A percentile compares a stretch with the other conserved stretches of the same genome.
These are phyloP conservation scores for Schizopygopsis malacanthus DNA, from an alignment of 2,797 vertebrate genomes.

Conservation along the genomic window DNA sequence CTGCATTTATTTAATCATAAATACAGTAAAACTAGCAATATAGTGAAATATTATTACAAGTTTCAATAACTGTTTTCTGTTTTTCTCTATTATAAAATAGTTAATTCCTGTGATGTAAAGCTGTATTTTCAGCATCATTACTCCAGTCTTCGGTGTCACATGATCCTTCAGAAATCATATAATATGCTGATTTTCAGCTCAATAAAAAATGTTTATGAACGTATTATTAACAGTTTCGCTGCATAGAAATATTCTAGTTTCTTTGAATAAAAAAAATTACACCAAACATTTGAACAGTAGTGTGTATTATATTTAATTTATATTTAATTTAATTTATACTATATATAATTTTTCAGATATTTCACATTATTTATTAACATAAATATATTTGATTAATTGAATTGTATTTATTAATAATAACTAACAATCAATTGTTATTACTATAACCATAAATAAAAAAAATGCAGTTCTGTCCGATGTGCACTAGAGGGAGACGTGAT, in stretches of 20 bases:
- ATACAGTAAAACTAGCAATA: background rate
- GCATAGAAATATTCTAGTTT: background rate
- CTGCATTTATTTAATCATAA: background rate
- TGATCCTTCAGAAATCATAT: background rate
- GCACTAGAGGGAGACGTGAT: slow-evolving; percentile 43
- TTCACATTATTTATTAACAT: background rate
- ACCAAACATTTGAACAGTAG: background rate
- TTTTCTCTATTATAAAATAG: background rate
- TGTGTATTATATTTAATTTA: background rate
- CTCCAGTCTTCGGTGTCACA: background rate
- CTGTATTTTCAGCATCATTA: background rate
- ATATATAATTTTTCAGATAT: background rate
- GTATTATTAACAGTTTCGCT: background rate
- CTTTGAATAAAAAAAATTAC: background rate
- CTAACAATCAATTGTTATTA: background rate
- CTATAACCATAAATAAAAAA: too few relatives aligned
- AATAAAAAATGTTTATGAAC: background rate
- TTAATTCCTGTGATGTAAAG: background rate
- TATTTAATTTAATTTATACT: too few relatives aligned
- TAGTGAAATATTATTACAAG: background rate
- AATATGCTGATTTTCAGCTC: background rate
- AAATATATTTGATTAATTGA: too few relatives aligned
- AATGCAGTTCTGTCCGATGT: background rate
- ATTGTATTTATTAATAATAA: background rate
- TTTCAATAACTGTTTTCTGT: background rate